Percentiles rank a stretch among this genome's conserved stretches.
These are phyloP conservation scores for Pseudorhombus dupliciocellatus DNA, from an alignment of 2,113 vertebrate species.

Conservation along the genomic window DNA sequence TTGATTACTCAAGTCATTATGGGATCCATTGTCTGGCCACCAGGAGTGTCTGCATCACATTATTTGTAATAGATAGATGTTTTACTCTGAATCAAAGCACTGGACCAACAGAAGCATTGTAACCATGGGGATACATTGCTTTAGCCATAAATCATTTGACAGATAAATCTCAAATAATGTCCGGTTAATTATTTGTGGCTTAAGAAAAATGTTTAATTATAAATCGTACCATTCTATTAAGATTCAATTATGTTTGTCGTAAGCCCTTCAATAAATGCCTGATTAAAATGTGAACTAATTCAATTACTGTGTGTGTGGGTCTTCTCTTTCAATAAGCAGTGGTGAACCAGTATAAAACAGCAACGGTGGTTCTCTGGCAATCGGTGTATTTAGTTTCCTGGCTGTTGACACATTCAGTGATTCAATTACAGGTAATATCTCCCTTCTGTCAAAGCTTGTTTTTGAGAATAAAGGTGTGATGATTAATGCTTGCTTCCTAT, in stretches of 20 bases:
- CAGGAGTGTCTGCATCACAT: neutral
- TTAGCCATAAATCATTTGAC: slow-evolving; percentile 10
- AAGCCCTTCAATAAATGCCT: slow-evolving; percentile 1
- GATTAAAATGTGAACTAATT: slow-evolving; percentile 21
- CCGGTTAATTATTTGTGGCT: neutral
- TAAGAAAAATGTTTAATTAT: slow-evolving; percentile 6
- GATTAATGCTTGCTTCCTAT: neutral
- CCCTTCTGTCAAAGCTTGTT: neutral
- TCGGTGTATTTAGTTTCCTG: neutral
- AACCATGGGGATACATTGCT: neutral
- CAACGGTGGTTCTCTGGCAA: neutral
- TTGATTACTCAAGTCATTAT: neutral
- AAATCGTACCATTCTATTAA: slow-evolving; percentile 3
- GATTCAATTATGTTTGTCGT: neutral
- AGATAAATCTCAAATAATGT: slow-evolving; percentile 9
- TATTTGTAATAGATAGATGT: neutral
- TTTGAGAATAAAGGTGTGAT: slow-evolving; percentile 7
- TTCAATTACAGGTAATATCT: neutral
- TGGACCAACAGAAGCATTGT: neutral
- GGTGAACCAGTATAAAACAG: neutral
- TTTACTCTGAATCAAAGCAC: neutral
- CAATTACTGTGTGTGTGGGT: neutral
- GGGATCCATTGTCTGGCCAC: neutral
- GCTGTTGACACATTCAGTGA: neutral
- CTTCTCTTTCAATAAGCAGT: neutral